Evolutionary conservation across 1,140 invertebrate species (phyloP).

Genomic region (Sminthurides bifidus): DNA sequence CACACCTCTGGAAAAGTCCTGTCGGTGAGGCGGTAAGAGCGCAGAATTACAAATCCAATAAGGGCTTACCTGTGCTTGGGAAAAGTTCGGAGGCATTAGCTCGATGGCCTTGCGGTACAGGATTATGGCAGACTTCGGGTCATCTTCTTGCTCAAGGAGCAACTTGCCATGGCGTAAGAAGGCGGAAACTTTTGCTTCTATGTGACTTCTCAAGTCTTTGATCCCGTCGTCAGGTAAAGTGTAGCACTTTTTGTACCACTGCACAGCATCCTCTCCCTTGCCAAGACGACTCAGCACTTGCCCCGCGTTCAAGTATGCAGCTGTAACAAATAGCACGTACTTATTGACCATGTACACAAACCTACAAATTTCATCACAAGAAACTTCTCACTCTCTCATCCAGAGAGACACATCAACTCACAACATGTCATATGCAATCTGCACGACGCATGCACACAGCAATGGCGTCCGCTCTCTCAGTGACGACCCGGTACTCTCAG

Average conservation of each 20-base stretch:
- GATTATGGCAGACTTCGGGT: conserved; percentile 70
- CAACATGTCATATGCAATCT: too few species aligned
- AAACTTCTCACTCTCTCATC: too few species aligned
- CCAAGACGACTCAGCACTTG: conserved; percentile 71
- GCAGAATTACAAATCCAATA: background rate
- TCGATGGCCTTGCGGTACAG: conserved; percentile 75
- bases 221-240: conserved; percentile 71
- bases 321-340: too few species aligned
- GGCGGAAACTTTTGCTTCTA: conserved; percentile 76
- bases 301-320: conserved; percentile 89
- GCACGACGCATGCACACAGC: too few species aligned
- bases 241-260: conserved; percentile 66
- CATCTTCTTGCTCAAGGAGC: conserved; percentile 66
- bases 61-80: conserved; percentile 53
- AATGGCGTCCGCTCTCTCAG: too few species aligned
- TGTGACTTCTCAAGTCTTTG: conserved; percentile 78
- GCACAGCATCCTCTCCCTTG: conserved; percentile 65
- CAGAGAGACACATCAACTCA: too few species aligned
- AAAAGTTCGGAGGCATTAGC: conserved; percentile 63
- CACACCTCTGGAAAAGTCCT: too few species aligned
- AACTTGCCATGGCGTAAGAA: conserved; percentile 81
- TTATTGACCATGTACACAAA: too few species aligned
- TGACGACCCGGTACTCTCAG: too few species aligned
- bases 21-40: background rate
- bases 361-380: too few species aligned